phyloP scores from a whole-genome alignment of 2,113 vertebrate genomes.

The Macquaria ambigua region DNA sequence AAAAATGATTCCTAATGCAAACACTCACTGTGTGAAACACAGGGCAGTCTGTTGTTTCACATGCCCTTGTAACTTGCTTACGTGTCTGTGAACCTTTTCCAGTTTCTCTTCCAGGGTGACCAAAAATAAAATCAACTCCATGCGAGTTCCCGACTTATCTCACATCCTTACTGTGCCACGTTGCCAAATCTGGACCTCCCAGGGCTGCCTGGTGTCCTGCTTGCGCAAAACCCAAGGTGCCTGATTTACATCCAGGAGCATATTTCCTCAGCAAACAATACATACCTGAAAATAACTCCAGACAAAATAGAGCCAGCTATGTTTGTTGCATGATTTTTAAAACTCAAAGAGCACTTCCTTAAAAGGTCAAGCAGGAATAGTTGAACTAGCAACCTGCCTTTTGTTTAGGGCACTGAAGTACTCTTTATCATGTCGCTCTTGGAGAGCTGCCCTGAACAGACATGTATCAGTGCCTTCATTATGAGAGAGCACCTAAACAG shows the following conservation, averaged over 20 bases:
- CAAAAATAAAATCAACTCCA: conserved; percentile 76
- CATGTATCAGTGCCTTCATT: background rate
- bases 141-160: conserved; percentile 58
- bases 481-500: conserved; percentile 30
- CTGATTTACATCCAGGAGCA: conserved; percentile 45
- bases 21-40: conserved; percentile 65
- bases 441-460: conserved; percentile 7
- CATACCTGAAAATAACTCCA: conserved; percentile 74
- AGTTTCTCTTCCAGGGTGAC: conserved; percentile 56
- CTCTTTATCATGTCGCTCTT: conserved; percentile 9
- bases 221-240: conserved; percentile 42
- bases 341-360: conserved; percentile 52
- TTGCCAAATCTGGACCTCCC: conserved; percentile 78
- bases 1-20: conserved; percentile 78
- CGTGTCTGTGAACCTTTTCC: conserved; percentile 52
- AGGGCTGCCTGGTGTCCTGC: conserved; percentile 56
- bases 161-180: conserved; percentile 74
- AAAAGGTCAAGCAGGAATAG: conserved; percentile 42
- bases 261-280: conserved; percentile 74
- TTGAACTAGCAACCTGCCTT: conserved; percentile 50
- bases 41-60: conserved; percentile 18
- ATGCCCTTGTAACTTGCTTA: conserved; percentile 17
- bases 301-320: conserved; percentile 51
- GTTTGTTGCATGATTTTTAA: conserved; percentile 37
- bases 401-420: conserved; percentile 31